A percentile compares a stretch with the other conserved stretches of the same genome.
Evolutionary conservation across 2,888 invertebrate genomes (phyloP).

Genomic region (Amphipyra tragopoginis): DNA sequence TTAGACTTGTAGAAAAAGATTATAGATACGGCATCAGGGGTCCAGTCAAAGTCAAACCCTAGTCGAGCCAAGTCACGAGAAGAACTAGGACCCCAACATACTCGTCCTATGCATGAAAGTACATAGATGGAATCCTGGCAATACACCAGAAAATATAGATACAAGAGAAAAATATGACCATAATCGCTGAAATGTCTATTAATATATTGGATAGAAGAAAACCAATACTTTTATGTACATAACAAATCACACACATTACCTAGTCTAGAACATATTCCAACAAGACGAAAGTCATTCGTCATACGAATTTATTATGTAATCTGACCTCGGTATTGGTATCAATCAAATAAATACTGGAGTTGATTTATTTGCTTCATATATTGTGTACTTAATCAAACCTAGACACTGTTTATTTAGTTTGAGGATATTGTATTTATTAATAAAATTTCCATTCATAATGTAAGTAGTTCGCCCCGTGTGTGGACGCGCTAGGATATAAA

Average conservation of each 20-base stretch:
- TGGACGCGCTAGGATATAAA: too few species aligned
- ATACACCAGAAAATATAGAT: neutral
- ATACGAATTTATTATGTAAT: slow-evolving; percentile 40
- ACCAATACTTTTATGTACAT: slow-evolving; percentile 24
- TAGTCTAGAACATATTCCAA: slow-evolving; percentile 20
- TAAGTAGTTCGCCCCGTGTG: too few species aligned
- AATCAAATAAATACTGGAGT: slow-evolving; percentile 39
- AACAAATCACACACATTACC: slow-evolving; percentile 26
- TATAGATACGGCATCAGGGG: too few species aligned
- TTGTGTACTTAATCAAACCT: slow-evolving; percentile 15
- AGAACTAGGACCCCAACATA: too few species aligned
- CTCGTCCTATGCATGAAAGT: too few species aligned
- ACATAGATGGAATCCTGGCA: too few species aligned
- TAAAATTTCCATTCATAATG: too few species aligned
- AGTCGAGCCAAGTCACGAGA: too few species aligned
- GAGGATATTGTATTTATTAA: neutral
- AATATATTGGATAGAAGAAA: slow-evolving; percentile 8
- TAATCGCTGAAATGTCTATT: neutral
- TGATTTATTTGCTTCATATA: slow-evolving; percentile 40
- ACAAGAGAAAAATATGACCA: slow-evolving; percentile 8
- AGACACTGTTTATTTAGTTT: slow-evolving; percentile 11
- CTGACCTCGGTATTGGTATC: slow-evolving; percentile 27
- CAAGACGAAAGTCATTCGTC: slow-evolving; percentile 39
- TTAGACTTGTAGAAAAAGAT: too few species aligned
- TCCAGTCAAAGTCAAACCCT: too few species aligned